These are phyloP conservation scores for Ceramica pisi DNA, from an alignment of 2,888 invertebrate genomes.

Conservation along the genomic window DNA sequence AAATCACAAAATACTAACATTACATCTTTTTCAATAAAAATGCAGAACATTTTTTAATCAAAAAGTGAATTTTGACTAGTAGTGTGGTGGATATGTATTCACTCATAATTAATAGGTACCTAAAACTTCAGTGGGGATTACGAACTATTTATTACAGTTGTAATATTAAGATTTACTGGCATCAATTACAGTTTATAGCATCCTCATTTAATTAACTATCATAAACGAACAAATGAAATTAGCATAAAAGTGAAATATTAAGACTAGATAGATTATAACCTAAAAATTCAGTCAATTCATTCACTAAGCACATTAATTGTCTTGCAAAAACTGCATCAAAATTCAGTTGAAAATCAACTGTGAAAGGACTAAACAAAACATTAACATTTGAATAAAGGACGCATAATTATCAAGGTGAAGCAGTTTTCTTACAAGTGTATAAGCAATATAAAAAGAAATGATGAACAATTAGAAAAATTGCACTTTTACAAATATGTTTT, in stretches of 20 bases:
- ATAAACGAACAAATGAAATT: slow-evolving; percentile 67
- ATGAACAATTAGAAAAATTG: slow-evolving; percentile 61
- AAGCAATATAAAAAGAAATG: slow-evolving; percentile 61
- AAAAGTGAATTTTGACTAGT: slow-evolving; percentile 75
- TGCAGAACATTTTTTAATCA: slow-evolving; percentile 57
- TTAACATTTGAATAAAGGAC: slow-evolving; percentile 43
- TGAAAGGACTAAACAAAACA: slow-evolving; percentile 35
- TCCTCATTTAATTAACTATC: slow-evolving; percentile 62
- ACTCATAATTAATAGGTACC: slow-evolving; percentile 69
- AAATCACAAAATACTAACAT: slow-evolving; percentile 68
- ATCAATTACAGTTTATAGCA: slow-evolving; percentile 60
- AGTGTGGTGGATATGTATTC: slow-evolving; percentile 84
- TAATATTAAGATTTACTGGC: slow-evolving; percentile 66
- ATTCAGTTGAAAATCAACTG: slow-evolving; percentile 31
- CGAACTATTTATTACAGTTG: slow-evolving; percentile 71
- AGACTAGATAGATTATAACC: slow-evolving; percentile 83
- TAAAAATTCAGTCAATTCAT: slow-evolving; percentile 85
- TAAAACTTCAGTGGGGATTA: slow-evolving; percentile 71
- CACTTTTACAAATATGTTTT: slow-evolving; percentile 63
- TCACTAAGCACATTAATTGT: slow-evolving; percentile 74
- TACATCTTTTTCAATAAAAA: slow-evolving; percentile 61
- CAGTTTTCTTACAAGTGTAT: slow-evolving; percentile 57
- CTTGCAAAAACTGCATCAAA: slow-evolving; percentile 61
- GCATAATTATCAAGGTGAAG: slow-evolving; percentile 42
- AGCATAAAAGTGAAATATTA: slow-evolving; percentile 72